These are phyloP conservation scores for Cygnus olor DNA, from an alignment of 2,797 vertebrate genomes.

Conservation along the genomic window DNA sequence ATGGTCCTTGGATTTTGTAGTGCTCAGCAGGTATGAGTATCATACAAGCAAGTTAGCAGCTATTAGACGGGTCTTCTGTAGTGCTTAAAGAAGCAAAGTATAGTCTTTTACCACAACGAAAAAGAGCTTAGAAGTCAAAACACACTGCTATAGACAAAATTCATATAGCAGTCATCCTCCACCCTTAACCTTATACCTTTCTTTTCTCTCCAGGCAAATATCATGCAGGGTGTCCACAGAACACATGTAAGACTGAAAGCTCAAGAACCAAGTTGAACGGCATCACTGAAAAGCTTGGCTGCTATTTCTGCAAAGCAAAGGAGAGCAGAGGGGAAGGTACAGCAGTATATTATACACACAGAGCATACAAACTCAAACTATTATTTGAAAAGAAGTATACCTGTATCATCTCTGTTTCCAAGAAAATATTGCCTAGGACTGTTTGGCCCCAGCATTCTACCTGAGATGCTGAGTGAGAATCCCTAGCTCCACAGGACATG, in stretches of 20 bases:
- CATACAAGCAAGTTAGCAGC: not conserved
- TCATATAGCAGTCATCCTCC: not conserved
- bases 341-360: not conserved
- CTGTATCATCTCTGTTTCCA: not conserved
- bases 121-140: not conserved
- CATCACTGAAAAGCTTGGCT: not conserved
- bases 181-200: not conserved
- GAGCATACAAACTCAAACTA: not conserved
- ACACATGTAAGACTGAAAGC: accelerated
- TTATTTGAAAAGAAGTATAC: not conserved
- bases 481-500: accelerated
- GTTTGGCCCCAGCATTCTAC: not conserved
- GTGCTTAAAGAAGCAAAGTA: not conserved
- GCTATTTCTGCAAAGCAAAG: not conserved
- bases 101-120: not conserved
- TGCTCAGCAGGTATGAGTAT: not conserved
- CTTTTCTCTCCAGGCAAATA: not conserved
- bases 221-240: accelerated
- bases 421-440: not conserved
- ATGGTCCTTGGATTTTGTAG: not conserved
- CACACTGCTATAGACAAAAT: not conserved
- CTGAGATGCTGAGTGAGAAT: not conserved
- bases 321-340: not conserved
- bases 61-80: not conserved
- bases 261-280: not conserved